Evolutionary conservation across 2,113 vertebrate genomes (phyloP).

Genomic region (Asarcornis scutulata): DNA sequence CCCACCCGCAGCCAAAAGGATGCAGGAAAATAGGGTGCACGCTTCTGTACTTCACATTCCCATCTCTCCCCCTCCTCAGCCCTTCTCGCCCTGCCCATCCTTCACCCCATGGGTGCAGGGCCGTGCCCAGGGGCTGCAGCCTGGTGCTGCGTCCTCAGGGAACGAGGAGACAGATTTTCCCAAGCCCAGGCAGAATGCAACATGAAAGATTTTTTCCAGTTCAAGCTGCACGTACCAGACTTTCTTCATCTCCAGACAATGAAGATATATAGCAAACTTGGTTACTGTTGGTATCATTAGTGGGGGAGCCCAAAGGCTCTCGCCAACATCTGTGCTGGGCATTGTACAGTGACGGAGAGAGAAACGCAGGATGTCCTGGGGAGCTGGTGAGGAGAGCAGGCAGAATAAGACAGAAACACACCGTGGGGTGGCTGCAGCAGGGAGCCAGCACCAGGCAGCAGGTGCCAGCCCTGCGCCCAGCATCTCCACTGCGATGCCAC

Average conservation of each 20-base stretch:
- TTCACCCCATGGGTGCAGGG: too few relatives aligned
- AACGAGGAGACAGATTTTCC: accelerated
- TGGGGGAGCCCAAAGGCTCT: neutral
- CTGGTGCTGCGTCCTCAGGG: accelerated
- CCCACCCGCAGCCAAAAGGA: too few relatives aligned
- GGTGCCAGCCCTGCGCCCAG: neutral
- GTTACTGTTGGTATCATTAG: neutral
- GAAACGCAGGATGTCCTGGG: neutral
- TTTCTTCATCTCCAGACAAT: neutral
- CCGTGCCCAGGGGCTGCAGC: accelerated
- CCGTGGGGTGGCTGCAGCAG: neutral
- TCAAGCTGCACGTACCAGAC: accelerated
- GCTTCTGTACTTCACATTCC: neutral
- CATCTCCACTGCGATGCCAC: accelerated
- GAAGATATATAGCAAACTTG: neutral
- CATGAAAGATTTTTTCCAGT: neutral
- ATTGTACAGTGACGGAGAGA: accelerated
- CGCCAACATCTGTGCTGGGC: neutral
- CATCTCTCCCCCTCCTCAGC: neutral
- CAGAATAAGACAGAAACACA: neutral
- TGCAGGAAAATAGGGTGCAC: neutral
- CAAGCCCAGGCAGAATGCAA: accelerated
- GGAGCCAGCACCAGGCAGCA: too few relatives aligned
- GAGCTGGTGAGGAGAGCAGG: neutral
- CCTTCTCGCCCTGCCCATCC: too few relatives aligned